Evolutionary conservation across 2,113 vertebrate species (phyloP).

Genomic region (Acrocephalus kingi): DNA sequence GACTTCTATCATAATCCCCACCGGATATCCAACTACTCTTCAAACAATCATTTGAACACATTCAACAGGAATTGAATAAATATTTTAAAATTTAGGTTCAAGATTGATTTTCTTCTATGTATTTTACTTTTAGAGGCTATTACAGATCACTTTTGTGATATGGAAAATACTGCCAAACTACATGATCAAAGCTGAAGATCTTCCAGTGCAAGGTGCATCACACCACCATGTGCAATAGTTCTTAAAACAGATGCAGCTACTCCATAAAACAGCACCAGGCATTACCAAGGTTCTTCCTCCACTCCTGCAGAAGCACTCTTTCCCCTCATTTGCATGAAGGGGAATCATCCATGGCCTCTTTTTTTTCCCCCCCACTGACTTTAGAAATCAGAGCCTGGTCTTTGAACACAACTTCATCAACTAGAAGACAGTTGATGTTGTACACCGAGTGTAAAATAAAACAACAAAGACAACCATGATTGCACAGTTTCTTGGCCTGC

Average conservation of each 20-base stretch:
- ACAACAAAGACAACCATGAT: not conserved
- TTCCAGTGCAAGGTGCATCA: not conserved
- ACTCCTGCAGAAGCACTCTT: not conserved
- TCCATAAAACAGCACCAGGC: not conserved
- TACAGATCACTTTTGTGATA: not conserved
- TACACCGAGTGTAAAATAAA: not conserved
- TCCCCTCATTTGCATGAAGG: not conserved
- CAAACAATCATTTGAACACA: not conserved
- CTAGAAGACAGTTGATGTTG: not conserved
- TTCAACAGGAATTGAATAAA: not conserved
- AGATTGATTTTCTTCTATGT: not conserved
- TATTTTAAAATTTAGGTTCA: not conserved
- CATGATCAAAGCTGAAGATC: not conserved
- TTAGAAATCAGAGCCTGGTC: not conserved
- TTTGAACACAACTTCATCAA: not conserved
- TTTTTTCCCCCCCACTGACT: accelerated
- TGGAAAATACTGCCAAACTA: not conserved
- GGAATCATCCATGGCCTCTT: not conserved
- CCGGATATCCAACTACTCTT: not conserved
- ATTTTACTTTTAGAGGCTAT: not conserved
- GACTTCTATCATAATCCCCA: not conserved
- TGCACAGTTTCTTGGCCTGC: not conserved
- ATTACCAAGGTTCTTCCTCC: not conserved
- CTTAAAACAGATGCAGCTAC: not conserved
- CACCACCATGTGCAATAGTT: accelerated